These are phyloP conservation scores for Phalangium opilio DNA, from an alignment of 2,888 invertebrate species.

Conservation along the genomic window DNA sequence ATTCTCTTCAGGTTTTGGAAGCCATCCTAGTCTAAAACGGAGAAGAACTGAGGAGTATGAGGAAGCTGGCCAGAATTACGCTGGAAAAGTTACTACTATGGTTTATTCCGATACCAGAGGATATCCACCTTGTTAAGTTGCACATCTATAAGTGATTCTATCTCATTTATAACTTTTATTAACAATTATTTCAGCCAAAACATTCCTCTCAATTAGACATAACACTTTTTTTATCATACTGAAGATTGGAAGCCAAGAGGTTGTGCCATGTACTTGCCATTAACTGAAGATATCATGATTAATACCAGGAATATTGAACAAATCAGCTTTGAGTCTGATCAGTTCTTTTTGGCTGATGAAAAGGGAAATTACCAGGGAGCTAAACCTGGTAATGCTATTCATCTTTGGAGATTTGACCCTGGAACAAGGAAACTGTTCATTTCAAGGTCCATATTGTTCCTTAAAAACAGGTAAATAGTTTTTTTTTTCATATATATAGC, in stretches of 20 bases:
- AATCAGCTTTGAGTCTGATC: conserved; percentile 21
- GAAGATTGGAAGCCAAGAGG: conserved; percentile 22
- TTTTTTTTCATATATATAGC: no score
- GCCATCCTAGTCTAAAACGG: conserved; percentile 15
- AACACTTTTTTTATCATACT: conserved; percentile 19
- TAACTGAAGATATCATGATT: conserved; percentile 20
- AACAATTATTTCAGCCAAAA: conserved; percentile 8
- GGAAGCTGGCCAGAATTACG: conserved; percentile 15
- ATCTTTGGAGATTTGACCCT: conserved; percentile 28
- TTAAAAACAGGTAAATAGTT: conserved; percentile 19
- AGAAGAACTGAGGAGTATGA: conserved; percentile 19
- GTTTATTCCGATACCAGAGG: conserved; percentile 10
- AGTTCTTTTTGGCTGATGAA: conserved; percentile 21
- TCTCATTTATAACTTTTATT: background rate
- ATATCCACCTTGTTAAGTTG: conserved; percentile 9
- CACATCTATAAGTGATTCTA: background rate
- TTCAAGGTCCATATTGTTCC: conserved; percentile 27
- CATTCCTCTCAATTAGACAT: conserved; percentile 17
- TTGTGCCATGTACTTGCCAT: conserved; percentile 20
- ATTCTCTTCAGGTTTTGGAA: conserved; percentile 1
- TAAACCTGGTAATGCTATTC: conserved; percentile 24
- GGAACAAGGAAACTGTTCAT: conserved; percentile 24
- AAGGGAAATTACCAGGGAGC: conserved; percentile 22
- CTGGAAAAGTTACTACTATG: conserved; percentile 15
- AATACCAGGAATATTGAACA: conserved; percentile 21